A percentile compares a stretch with the other conserved stretches of the same genome.
Conservation (phyloP, 64 coral and sea anemone genomes). For the Cladopsammia gracilis region DNA sequence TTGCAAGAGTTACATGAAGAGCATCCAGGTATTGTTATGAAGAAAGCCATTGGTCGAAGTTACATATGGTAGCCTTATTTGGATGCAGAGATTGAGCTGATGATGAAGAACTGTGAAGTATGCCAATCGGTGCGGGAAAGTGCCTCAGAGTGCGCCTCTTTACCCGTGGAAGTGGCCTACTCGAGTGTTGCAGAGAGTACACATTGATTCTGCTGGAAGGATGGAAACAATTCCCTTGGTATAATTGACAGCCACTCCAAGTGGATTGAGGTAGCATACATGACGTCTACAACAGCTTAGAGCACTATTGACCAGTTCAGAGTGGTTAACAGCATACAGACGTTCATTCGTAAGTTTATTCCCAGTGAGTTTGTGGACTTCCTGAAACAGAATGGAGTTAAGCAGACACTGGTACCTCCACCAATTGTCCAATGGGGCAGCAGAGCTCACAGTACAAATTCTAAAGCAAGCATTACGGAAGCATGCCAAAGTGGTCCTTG, state of each 20-base stretch:
- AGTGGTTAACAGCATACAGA: conserved; percentile 16
- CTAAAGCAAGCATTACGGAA: background rate
- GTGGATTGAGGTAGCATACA: conserved; percentile 47
- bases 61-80: conserved; percentile 51
- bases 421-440: background rate
- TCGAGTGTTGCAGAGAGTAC: conserved; percentile 53
- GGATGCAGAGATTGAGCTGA: conserved; percentile 49
- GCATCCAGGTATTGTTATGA: conserved; percentile 36
- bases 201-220: conserved; percentile 43
- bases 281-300: background rate
- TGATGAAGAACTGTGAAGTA: conserved; percentile 41
- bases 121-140: conserved; percentile 22
- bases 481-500: background rate
- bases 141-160: background rate
- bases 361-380: conserved; percentile 1
- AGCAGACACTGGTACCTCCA: conserved; percentile 8
- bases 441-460: background rate
- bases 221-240: background rate
- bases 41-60: conserved; percentile 37
- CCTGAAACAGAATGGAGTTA: conserved; percentile 31
- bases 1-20: conserved; percentile 50
- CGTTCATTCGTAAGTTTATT: conserved; percentile 16
- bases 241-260: conserved; percentile 39
- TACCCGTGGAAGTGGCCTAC: conserved; percentile 54
- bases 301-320: conserved; percentile 24